Base-by-base conservation (phyloP, 2,888 invertebrate genomes). In the Hoplodrina blanda region DNA sequence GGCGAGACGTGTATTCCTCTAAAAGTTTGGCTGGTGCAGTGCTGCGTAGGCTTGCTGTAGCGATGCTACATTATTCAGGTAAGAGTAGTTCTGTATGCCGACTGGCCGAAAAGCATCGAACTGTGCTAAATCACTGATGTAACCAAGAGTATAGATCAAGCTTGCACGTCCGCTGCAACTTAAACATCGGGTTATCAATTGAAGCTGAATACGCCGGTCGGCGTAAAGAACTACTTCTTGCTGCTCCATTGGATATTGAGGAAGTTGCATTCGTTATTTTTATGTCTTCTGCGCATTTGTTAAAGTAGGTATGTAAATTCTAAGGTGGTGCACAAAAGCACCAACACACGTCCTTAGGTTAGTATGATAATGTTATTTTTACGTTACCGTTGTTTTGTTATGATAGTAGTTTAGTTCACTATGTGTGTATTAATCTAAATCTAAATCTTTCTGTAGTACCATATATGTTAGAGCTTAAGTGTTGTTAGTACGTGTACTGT, bases 381-480 rank as follows among this genome's bases (percentile, higher is more conserved):
- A 52, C 37, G 17, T 64, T 50, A 13, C 17, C 20, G n/a, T 57
- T 46, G 52, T 57, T 57, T 57, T 46, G 13, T 59, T 57, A 33
- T 62, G 7, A 52, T 44, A n/a, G 25, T 74, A 37, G 56, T 60
- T 25, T 70, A 57, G 17, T 65, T 70, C n/a, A 74, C 15, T n/a
- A 17, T 62, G 46, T 54, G 19, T 74, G 25, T 57, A 56, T 55
- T 50, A n/a, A 25, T 52, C 19, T 65, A 19, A 57, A 46, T 33
- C 53, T 57, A 57, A 37, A 53, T 52, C 53, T 53, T n/a, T 62
- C 4, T 33, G 30, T 53, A 37, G 30, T 53, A 19, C 55, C 30
- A 19, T 52, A 52, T 20, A 44, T 52, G 19, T 57, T 65, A 57
- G 46, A 46, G 56, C 37, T 41, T 65, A 20, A 46, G 19, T 73